Conservation (phyloP, 2,888 invertebrate genomes). For the Biston stratarius region DNA sequence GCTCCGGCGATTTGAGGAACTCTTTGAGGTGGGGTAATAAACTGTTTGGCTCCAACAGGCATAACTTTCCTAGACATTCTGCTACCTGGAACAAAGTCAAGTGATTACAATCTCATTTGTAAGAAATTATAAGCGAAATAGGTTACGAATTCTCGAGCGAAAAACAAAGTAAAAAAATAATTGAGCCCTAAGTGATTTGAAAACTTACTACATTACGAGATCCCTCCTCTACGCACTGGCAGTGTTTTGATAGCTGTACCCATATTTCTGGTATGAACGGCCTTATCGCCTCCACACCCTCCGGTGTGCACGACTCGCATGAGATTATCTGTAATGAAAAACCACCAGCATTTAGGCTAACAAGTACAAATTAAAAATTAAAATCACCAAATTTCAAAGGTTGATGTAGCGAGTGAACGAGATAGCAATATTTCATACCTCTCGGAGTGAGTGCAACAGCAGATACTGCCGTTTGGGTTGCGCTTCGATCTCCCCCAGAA, state of each 20-base stretch:
- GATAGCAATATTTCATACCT: slow-evolving; percentile 84
- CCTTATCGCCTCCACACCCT: slow-evolving; percentile 91
- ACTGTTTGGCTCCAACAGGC: slow-evolving; percentile 95
- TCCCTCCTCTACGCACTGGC: slow-evolving; percentile 98
- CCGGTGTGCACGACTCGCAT: slow-evolving; percentile 91
- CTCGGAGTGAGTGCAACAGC: slow-evolving; percentile 98
- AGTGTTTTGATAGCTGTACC: slow-evolving; percentile 96
- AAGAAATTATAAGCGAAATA: background rate
- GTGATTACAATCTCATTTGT: background rate
- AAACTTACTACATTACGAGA: slow-evolving; percentile 95
- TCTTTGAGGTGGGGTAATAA: slow-evolving; percentile 95
- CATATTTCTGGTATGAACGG: slow-evolving; percentile 96
- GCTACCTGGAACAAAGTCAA: slow-evolving; percentile 87
- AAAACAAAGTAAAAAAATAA: no score
- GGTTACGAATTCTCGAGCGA: no score
- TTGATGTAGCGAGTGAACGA: background rate
- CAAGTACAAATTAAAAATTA: no score
- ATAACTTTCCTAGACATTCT: slow-evolving; percentile 98
- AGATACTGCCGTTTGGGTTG: slow-evolving; percentile 98
- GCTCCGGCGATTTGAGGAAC: slow-evolving; percentile 92
- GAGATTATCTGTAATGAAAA: slow-evolving; percentile 90
- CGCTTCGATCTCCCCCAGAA: slow-evolving; percentile 96
- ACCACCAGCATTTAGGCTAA: no score
- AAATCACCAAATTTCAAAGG: background rate
- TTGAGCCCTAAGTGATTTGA: background rate